Conservation (phyloP, 2,888 invertebrate species). For the Cerceris ruficornis region DNA sequence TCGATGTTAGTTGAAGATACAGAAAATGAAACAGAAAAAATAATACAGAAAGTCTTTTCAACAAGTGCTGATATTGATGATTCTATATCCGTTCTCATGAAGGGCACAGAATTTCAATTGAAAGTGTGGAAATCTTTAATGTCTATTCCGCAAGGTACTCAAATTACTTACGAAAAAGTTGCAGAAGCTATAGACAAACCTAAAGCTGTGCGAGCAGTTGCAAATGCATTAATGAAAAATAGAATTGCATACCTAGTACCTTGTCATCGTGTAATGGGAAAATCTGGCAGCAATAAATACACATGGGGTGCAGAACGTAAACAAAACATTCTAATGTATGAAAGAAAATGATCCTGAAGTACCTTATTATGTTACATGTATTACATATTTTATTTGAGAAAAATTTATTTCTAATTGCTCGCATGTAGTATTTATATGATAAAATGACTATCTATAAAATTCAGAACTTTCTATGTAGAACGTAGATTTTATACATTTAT, state of each 20-base stretch:
- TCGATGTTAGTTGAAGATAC: slow-evolving; percentile 54
- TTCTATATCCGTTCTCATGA: slow-evolving; percentile 60
- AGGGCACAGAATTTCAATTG: slow-evolving; percentile 76
- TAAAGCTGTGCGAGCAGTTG: slow-evolving; percentile 71
- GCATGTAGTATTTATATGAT: no score
- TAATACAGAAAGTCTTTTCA: slow-evolving; percentile 58
- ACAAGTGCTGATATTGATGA: slow-evolving; percentile 11
- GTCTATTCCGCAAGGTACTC: slow-evolving; percentile 64
- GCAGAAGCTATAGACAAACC: slow-evolving; percentile 70
- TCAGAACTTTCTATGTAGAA: no score
- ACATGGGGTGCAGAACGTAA: slow-evolving; percentile 68
- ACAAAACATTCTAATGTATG: slow-evolving; percentile 65
- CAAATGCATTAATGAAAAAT: slow-evolving; percentile 72
- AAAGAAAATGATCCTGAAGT: slow-evolving; percentile 29
- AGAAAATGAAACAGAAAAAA: slow-evolving; percentile 30
- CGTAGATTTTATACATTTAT: no score
- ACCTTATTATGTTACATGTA: background rate
- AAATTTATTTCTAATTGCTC: no score
- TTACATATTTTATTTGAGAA: background rate
- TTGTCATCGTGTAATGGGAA: slow-evolving; percentile 74
- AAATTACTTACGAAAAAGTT: slow-evolving; percentile 69
- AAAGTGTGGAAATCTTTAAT: slow-evolving; percentile 72
- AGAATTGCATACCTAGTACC: slow-evolving; percentile 73
- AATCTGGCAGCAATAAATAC: slow-evolving; percentile 71
- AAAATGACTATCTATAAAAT: no score